phyloP scores from a whole-genome alignment of 2,888 invertebrate species.

The Agrotis exclamationis region DNA sequence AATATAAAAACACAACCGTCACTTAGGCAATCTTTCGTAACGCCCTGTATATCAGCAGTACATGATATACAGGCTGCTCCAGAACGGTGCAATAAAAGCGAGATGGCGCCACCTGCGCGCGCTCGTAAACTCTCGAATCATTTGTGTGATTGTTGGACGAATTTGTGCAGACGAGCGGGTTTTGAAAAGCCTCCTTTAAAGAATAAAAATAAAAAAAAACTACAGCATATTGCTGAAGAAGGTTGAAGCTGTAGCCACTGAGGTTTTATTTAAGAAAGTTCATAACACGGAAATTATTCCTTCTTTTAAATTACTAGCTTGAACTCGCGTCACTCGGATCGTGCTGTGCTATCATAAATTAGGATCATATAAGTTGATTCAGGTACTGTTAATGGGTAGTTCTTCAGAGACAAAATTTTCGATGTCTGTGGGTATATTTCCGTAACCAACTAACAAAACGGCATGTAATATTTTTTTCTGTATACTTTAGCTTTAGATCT shows the following conservation, averaged over 20 bases:
- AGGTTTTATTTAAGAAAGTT: neutral
- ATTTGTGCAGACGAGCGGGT: slow-evolving; percentile 47
- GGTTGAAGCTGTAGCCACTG: neutral
- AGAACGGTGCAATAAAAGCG: slow-evolving; percentile 63
- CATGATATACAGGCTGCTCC: slow-evolving; percentile 63
- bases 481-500: too few relatives aligned
- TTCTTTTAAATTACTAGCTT: too few relatives aligned
- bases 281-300: too few relatives aligned
- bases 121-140: slow-evolving; percentile 74
- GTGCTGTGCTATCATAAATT: too few relatives aligned
- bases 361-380: too few relatives aligned
- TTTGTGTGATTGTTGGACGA: slow-evolving; percentile 71
- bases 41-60: slow-evolving; percentile 40
- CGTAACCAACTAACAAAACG: too few relatives aligned
- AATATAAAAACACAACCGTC: slow-evolving; percentile 24
- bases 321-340: too few relatives aligned
- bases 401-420: too few relatives aligned
- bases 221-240: too few relatives aligned
- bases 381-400: too few relatives aligned
- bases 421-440: too few relatives aligned
- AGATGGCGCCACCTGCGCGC: slow-evolving; percentile 66
- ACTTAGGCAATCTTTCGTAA: slow-evolving; percentile 25
- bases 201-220: neutral
- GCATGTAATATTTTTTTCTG: too few relatives aligned
- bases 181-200: neutral